Evolutionary conservation across 2,888 invertebrate species (phyloP), one percentile per base, ranked within the genome.

Genomic region (Scotopteryx bipunctaria): DNA sequence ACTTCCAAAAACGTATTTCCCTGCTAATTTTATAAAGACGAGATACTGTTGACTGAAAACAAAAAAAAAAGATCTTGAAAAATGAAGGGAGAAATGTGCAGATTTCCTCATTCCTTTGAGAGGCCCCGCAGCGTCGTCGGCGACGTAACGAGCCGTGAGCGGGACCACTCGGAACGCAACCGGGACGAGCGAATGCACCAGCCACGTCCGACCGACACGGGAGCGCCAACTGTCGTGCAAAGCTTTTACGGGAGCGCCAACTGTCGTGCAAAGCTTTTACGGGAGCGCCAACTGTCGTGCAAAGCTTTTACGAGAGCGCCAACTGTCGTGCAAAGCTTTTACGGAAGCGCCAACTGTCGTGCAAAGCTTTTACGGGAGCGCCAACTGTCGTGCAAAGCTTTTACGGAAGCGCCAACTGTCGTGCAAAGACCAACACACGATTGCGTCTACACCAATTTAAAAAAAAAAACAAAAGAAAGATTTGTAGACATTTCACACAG

Each of bases 71-170:
- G 45, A 59, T 64, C 61, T 65, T 66, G 62, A 48, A 53, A 63
- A 66, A 69, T 66, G 56, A 53, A 64, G 66, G 56, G 33, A 72
- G 71, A 78, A 80, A 81, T 79, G 71, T 75, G 75, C 78, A 77
- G 78, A 77, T 80, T 80, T 74, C 61, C 72, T 74, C 74, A 67
- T 81, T 76, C 76, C 80, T 81, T 84, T 82, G 78, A 76, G 70
- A 64, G 70, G 78, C 70, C 81, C 82, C 73, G 75, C 75, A 68
- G 69, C 4, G 25, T 11, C n/a, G n/a, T n/a, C n/a, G 66, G 63
- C 57, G 61, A 66, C 60, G 76, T 82, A 83, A 85, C 83, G 82
- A 83, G 83, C 81, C 83, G 76, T 69, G 71, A 43, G 71, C 66
- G 73, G 74, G 76, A 75, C 79, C 81, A 78, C 85, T 82, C 76